These are phyloP conservation scores for Callinectes sapidus DNA, from an alignment of 2,888 invertebrate species.

Conservation along the genomic window DNA sequence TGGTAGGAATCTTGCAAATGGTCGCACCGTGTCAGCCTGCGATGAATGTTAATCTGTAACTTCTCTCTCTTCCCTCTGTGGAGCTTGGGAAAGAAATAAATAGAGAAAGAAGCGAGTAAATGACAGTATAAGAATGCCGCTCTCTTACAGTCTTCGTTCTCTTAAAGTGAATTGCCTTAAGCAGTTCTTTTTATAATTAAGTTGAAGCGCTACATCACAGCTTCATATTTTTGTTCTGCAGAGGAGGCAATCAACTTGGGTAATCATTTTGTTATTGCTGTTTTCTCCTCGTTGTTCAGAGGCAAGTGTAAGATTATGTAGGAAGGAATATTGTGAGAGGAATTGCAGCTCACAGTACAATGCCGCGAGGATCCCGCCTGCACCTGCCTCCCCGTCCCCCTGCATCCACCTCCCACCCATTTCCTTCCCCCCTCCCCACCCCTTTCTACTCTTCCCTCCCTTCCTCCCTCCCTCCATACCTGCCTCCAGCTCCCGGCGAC, in stretches of 20 bases:
- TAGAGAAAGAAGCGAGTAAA: constrained; percentile 12
- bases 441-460: neutral
- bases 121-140: neutral
- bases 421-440: neutral
- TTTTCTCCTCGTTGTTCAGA: neutral
- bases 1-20: constrained; percentile 16
- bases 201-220: constrained; percentile 8
- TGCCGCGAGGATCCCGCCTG: neutral
- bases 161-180: constrained; percentile 25
- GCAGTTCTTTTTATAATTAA: constrained; percentile 9
- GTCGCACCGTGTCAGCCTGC: neutral
- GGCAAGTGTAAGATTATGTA: neutral
- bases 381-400: neutral
- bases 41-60: constrained; percentile 15
- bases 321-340: neutral
- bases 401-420: neutral
- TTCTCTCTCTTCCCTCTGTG: neutral
- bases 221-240: constrained; percentile 4
- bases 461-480: constrained; percentile 20
- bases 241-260: neutral
- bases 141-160: constrained; percentile 7
- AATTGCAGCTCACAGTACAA: neutral
- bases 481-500: neutral
- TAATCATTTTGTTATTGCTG: neutral
- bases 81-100: neutral